Base-by-base conservation (phyloP, 2,113 vertebrate species). In the Semicossyphus pulcher region DNA sequence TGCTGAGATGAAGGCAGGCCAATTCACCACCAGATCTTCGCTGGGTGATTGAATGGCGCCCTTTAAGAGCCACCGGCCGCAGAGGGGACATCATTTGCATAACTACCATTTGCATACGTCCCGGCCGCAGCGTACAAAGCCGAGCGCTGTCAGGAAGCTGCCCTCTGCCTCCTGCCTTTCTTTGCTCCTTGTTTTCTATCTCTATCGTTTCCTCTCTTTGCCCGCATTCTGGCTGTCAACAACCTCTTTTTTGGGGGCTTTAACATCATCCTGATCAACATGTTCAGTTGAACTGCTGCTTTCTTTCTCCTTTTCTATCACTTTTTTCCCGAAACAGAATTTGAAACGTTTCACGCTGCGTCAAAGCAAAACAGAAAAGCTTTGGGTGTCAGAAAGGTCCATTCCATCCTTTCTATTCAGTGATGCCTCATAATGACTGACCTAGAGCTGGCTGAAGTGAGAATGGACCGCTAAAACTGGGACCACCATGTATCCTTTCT, bases 51-150 rank as follows among this genome's bases (percentile, higher is more conserved):
- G 80, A 90, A 90, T 84, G 83, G 73, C 15, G 39, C 18, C 81
- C 68, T 90, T 91, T 82, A 75, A 61, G 64, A 4, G 39, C 76
- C 56, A 21, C 39, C 3, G 59, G 68, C 59, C 36, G 20, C 25
- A 26, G 53, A 37, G 52, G 34, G 31, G 12, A 10, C 7, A 20
- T 63, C 67, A 86, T 93, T 90, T 84, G 81, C 91, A 91, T 90
- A 76, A 67, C 8, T 6, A 0, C 7, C 34, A 89, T 91, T 90
- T 57, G 87, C 91, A 91, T 92, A 80, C 42, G 68, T 25, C 36
- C 16, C 39, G 34, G 32, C 60, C 4, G 47, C 52, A 4, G 64
- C 23, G 10, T 1, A 91, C 78, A 86, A 88, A 85, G 88, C 57
- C 31, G 21, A 63, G 65, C 53, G 49, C 75, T 85, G 87, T 91